Evolutionary conservation across 1,140 invertebrate genomes (phyloP).

Genomic region (Rhagoletis pomonella): DNA sequence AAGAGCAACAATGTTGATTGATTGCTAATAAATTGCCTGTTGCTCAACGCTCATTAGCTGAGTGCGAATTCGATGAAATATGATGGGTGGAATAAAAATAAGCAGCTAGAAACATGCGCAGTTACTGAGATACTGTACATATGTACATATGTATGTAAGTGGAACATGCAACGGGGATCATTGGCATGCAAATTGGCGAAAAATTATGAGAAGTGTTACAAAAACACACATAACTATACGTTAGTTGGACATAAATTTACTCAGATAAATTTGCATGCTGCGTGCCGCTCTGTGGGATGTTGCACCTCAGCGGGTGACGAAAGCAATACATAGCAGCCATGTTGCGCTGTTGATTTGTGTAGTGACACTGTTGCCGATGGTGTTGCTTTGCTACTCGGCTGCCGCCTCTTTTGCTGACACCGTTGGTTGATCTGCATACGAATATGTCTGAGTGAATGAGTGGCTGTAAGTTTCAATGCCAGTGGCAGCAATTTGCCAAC

Average conservation of each 20-base stretch:
- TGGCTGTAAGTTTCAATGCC: constrained; percentile 33
- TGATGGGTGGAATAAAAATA: background rate
- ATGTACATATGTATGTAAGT: background rate
- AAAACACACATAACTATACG: background rate
- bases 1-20: constrained; percentile 64
- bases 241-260: background rate
- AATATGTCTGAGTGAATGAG: background rate
- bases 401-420: background rate
- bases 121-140: background rate
- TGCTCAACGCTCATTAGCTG: constrained; percentile 65
- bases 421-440: background rate
- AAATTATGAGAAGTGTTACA: constrained; percentile 25
- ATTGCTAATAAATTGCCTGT: constrained; percentile 64
- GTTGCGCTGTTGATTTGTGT: background rate
- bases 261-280: constrained; percentile 25
- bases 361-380: background rate
- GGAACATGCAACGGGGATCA: background rate
- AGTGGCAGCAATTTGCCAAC: constrained; percentile 6
- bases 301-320: background rate
- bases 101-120: no score
- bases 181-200: background rate
- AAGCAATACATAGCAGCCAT: background rate
- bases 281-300: background rate
- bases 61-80: constrained; percentile 67
- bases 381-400: background rate